Evolutionary conservation across 2,113 vertebrate genomes (phyloP).

Genomic region (Aleadryas rufinucha): DNA sequence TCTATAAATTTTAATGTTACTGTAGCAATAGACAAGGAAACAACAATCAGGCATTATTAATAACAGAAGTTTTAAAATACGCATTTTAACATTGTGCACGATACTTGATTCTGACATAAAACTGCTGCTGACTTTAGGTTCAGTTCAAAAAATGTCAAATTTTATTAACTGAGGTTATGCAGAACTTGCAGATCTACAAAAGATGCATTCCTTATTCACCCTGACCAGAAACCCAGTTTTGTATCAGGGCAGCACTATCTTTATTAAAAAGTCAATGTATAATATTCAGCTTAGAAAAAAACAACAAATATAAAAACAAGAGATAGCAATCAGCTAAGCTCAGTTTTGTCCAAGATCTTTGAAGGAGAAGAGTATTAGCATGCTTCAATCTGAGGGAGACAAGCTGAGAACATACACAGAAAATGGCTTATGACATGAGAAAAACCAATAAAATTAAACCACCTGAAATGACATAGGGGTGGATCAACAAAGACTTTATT

Average conservation of each 20-base stretch:
- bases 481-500: background rate
- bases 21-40: background rate
- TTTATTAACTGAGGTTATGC: background rate
- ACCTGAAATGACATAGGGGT: background rate
- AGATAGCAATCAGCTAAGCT: background rate
- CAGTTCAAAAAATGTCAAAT: background rate
- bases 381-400: background rate
- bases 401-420: background rate
- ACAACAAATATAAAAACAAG: background rate
- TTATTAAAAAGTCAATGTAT: background rate
- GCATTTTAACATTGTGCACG: background rate
- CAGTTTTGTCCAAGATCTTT: background rate
- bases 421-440: background rate
- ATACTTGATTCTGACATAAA: background rate
- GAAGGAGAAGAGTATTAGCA: background rate
- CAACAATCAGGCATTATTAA: background rate
- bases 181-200: background rate
- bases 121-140: background rate
- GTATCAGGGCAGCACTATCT: background rate
- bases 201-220: background rate
- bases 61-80: background rate
- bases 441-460: background rate
- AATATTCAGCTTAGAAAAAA: background rate
- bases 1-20: background rate
- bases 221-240: background rate